Percentiles rank a stretch among this genome's conserved stretches.
These are phyloP conservation scores for Zaprionus vittiger DNA, from an alignment of 1,140 invertebrate genomes.

Conservation along the genomic window DNA sequence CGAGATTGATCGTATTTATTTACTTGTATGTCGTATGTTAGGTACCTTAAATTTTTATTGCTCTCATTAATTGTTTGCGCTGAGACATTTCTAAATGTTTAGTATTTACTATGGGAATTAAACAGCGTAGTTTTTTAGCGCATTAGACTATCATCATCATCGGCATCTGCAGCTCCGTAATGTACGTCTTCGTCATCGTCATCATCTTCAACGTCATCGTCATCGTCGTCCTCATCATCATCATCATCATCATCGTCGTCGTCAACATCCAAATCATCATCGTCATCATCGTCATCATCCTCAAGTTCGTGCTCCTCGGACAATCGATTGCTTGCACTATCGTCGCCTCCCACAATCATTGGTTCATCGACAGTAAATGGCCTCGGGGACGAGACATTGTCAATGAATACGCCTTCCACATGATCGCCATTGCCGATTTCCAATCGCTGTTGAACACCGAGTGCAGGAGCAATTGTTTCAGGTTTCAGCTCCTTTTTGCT, in stretches of 20 bases:
- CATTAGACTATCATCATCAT: background rate
- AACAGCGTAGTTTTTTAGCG: conserved; percentile 12
- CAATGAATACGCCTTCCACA: conserved; percentile 24
- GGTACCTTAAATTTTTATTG: conserved; percentile 59
- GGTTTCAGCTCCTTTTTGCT: background rate
- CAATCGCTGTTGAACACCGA: background rate
- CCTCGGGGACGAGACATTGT: background rate
- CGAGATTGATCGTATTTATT: conserved; percentile 16
- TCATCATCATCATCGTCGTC: background rate
- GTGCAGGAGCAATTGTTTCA: background rate
- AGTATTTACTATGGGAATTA: conserved; percentile 18
- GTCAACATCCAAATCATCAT: conserved; percentile 19
- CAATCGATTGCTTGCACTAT: conserved; percentile 9
- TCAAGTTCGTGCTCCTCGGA: conserved; percentile 29
- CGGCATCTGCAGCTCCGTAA: background rate
- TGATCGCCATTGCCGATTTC: conserved; percentile 67
- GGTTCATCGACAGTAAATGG: conserved; percentile 2
- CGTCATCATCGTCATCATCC: conserved; percentile 17
- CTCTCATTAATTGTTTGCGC: conserved; percentile 46
- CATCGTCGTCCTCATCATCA: background rate
- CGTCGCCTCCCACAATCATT: conserved; percentile 5
- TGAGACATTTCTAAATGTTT: conserved; percentile 25
- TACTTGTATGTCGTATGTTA: background rate
- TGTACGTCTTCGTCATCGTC: conserved; percentile 20
- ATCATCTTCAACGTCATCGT: conserved; percentile 27